Percentiles rank a stretch among this genome's conserved stretches.
Conservation (phyloP, 2,797 vertebrate species). For the Tinamus major region DNA sequence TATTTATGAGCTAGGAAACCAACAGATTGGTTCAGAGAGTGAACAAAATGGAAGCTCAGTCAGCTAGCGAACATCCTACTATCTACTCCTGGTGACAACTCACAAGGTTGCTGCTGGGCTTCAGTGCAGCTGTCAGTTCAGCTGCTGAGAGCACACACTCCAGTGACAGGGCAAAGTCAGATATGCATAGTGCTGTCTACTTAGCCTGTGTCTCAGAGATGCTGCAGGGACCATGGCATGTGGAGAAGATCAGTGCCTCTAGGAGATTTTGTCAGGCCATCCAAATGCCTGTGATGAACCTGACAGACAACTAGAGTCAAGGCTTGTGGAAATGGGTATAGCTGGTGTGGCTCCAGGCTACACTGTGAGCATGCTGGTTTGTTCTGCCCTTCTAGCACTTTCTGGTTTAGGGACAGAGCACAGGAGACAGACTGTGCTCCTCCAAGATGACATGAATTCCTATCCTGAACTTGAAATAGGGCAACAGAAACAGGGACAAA, state of each 20-base stretch:
- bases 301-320: neutral
- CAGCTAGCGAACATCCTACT: neutral
- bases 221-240: neutral
- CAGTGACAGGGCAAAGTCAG: neutral
- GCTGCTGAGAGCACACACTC: neutral
- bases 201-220: neutral
- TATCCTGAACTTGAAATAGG: neutral
- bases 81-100: neutral
- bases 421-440: neutral
- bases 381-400: neutral
- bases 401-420: neutral
- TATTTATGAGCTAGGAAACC: neutral
- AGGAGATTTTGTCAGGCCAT: neutral
- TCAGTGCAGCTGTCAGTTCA: neutral
- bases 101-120: neutral
- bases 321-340: neutral
- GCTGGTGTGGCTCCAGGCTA: neutral
- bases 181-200: neutral
- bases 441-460: neutral
- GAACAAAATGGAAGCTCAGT: neutral
- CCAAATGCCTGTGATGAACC: accelerated
- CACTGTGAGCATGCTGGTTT: neutral
- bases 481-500: neutral
- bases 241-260: neutral
- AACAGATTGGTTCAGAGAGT: neutral